Conservation (phyloP, 2,888 invertebrate genomes). For the Dugesia japonica region DNA sequence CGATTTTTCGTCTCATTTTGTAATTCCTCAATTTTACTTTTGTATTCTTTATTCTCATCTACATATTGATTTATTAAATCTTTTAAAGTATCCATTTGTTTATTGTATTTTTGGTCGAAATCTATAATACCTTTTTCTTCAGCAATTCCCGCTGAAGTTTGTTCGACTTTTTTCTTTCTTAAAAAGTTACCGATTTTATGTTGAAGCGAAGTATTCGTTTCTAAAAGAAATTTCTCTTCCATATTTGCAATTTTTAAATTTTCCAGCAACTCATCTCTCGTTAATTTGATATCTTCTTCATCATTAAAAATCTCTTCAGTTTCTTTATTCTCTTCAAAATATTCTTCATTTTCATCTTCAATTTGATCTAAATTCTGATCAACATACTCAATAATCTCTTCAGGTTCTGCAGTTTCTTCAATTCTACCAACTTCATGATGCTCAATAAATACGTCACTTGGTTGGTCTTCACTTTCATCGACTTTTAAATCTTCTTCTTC, state of each 20-base stretch:
- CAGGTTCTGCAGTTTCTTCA: conserved; percentile 34
- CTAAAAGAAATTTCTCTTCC: conserved; percentile 42
- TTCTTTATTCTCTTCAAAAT: conserved; percentile 35
- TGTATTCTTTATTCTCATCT: conserved; percentile 39
- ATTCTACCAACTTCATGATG: conserved; percentile 15
- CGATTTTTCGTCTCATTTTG: conserved; percentile 42
- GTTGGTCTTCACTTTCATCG: conserved; percentile 33
- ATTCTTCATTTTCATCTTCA: conserved; percentile 29
- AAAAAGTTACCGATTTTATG: conserved; percentile 47
- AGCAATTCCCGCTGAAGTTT: conserved; percentile 39
- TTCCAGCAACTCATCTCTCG: conserved; percentile 42
- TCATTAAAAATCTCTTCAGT: conserved; percentile 40
- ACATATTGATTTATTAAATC: conserved; percentile 41
- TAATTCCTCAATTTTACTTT: conserved; percentile 41
- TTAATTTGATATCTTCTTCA: conserved; percentile 39
- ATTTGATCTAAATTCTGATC: conserved; percentile 29
- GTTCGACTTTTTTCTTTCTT: conserved; percentile 45
- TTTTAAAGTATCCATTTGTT: conserved; percentile 45
- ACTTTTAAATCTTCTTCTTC: conserved; percentile 33
- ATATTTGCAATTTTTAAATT: conserved; percentile 37
- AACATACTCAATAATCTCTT: conserved; percentile 29
- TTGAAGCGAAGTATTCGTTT: conserved; percentile 44
- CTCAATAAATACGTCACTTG: conserved; percentile 1
- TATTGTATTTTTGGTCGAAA: conserved; percentile 46
- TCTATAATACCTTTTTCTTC: conserved; percentile 46